phyloP scores from a whole-genome alignment of 2,797 vertebrate species.

The Hemitrygon akajei region DNA sequence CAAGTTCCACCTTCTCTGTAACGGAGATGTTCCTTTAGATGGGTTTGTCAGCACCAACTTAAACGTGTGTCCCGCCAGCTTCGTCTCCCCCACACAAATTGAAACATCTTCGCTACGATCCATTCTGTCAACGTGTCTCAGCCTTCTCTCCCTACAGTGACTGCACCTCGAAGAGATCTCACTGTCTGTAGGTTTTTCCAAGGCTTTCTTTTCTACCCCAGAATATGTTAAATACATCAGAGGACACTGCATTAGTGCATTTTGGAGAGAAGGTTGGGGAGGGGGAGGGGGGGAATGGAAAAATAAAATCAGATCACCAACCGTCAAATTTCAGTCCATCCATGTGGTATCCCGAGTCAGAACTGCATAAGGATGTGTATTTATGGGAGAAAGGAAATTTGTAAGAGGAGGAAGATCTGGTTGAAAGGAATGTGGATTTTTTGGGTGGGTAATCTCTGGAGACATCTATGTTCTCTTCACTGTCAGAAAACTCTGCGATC shows the following conservation, averaged over 20 bases:
- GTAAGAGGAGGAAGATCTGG: conserved; percentile 70
- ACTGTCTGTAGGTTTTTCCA: not conserved
- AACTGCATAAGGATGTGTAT: conserved; percentile 61
- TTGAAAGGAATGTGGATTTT: conserved; percentile 56
- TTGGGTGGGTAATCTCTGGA: conserved; percentile 62
- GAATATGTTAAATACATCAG: not conserved
- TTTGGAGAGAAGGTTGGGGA: not conserved
- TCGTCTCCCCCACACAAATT: not conserved
- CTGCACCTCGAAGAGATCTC: not conserved
- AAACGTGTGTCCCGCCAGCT: no score
- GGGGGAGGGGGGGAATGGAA: not conserved
- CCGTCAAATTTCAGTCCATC: conserved; percentile 72
- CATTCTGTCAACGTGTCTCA: not conserved
- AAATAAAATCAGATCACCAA: conserved; percentile 57
- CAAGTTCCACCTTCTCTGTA: not conserved
- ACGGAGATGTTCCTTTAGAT: not conserved
- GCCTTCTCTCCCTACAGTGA: not conserved
- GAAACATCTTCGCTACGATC: not conserved
- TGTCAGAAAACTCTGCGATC: conserved; percentile 73
- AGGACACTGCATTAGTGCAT: not conserved
- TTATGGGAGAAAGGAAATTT: conserved; percentile 66
- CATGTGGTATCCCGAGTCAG: conserved; percentile 68
- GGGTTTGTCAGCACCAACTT: not conserved
- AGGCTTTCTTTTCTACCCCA: not conserved
- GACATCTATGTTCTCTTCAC: conserved; percentile 74